These are phyloP conservation scores for Lamellibrachia columna DNA, from an alignment of 2,888 invertebrate genomes.

Conservation along the genomic window DNA sequence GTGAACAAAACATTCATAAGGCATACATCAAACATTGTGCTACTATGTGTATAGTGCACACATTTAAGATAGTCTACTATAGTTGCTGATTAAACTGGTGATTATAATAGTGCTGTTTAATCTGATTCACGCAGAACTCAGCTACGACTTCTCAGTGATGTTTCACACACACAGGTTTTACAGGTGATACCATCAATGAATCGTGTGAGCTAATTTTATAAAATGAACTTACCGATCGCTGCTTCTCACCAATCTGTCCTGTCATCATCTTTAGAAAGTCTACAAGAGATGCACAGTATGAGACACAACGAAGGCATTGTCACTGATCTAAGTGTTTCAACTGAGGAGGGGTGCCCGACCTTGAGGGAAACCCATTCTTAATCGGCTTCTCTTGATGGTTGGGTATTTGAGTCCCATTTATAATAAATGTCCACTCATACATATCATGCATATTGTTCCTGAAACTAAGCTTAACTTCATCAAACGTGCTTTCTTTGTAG, in stretches of 20 bases:
- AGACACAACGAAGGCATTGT: not conserved
- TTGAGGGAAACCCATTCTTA: too few relatives aligned
- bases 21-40: too few relatives aligned
- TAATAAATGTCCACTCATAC: too few relatives aligned
- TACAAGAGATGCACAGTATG: slow-evolving; percentile 14
- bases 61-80: too few relatives aligned
- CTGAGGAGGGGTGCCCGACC: not conserved
- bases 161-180: not conserved
- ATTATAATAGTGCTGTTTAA: not conserved
- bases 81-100: too few relatives aligned
- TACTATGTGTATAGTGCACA: too few relatives aligned
- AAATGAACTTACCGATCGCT: slow-evolving; percentile 31
- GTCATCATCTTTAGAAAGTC: slow-evolving; percentile 39
- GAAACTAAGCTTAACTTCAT: too few relatives aligned
- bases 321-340: not conserved
- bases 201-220: not conserved
- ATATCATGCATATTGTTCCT: too few relatives aligned
- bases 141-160: not conserved
- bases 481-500: too few relatives aligned
- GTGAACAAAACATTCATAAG: too few relatives aligned
- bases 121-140: not conserved
- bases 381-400: too few relatives aligned
- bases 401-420: too few relatives aligned
- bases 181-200: not conserved
- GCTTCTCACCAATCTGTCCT: slow-evolving; percentile 30